These are phyloP conservation scores for Torymus tubicola DNA, from an alignment of 2,888 invertebrate genomes.

Conservation along the genomic window DNA sequence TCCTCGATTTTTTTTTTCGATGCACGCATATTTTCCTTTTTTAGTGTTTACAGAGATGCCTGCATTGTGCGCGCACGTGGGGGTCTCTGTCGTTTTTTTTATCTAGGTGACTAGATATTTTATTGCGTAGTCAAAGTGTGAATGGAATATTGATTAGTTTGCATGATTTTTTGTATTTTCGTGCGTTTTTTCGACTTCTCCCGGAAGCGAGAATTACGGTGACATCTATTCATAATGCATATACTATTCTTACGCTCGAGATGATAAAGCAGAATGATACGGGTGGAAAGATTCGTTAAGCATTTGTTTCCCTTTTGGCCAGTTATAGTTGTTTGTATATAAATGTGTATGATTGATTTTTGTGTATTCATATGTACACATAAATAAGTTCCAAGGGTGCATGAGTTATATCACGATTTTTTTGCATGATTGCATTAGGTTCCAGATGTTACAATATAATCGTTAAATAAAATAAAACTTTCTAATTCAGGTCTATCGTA, in stretches of 20 bases:
- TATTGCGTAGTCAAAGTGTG: constrained; percentile 25
- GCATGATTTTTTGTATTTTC: constrained; percentile 47
- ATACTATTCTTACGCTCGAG: not conserved
- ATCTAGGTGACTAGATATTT: constrained; percentile 21
- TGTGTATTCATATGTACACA: no score
- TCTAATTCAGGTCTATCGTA: constrained; percentile 38
- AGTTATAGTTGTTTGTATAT: not conserved
- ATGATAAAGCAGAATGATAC: constrained; percentile 32
- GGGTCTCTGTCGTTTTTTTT: constrained; percentile 25
- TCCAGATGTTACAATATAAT: not conserved
- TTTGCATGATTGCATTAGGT: no score
- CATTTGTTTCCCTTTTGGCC: no score
- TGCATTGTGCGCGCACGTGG: constrained; percentile 19
- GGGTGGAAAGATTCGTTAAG: not conserved
- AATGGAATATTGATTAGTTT: constrained; percentile 53
- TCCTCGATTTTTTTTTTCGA: constrained; percentile 34
- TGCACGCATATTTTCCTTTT: constrained; percentile 37
- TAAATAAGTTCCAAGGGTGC: no score
- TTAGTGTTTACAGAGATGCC: constrained; percentile 32
- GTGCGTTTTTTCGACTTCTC: no score
- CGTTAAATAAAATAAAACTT: constrained; percentile 25
- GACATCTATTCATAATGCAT: not conserved
- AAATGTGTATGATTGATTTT: constrained; percentile 17
- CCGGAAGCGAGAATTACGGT: constrained; percentile 2
- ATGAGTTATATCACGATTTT: no score